Evolutionary conservation across 2,113 vertebrate genomes (phyloP).

Genomic region (Scomber colias): DNA sequence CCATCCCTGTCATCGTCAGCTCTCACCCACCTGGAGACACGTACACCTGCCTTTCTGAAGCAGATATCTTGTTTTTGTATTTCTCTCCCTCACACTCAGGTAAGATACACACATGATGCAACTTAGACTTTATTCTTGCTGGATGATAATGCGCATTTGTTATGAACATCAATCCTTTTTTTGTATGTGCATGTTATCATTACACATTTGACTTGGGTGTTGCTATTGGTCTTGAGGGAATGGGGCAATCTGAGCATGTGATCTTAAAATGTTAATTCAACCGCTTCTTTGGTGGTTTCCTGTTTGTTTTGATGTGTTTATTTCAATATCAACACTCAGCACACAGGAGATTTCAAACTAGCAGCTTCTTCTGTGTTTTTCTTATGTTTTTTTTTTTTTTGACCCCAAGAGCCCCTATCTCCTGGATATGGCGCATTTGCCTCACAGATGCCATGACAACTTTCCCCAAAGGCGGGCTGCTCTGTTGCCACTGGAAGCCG

Average conservation of each 20-base stretch:
- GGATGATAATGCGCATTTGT: background rate
- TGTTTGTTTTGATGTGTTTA: slow-evolving; percentile 34
- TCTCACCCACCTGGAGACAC: slow-evolving; percentile 36
- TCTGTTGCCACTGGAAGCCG: slow-evolving; percentile 43
- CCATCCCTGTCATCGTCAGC: slow-evolving; percentile 28
- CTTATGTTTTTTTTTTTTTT: slow-evolving; percentile 6
- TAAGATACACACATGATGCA: background rate
- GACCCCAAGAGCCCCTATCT: slow-evolving; percentile 47
- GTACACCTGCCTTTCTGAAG: slow-evolving; percentile 36
- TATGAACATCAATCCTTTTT: background rate
- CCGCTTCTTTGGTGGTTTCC: background rate
- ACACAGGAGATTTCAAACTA: slow-evolving; percentile 46
- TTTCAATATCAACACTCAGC: slow-evolving; percentile 17
- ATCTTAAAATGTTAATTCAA: background rate
- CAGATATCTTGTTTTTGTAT: slow-evolving; percentile 13
- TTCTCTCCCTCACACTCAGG: slow-evolving; percentile 1
- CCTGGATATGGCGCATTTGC: slow-evolving; percentile 60
- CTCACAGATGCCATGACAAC: slow-evolving; percentile 64
- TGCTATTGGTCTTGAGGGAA: background rate
- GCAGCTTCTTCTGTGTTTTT: slow-evolving; percentile 47
- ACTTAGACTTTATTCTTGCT: background rate
- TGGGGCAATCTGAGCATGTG: background rate
- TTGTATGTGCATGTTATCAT: background rate
- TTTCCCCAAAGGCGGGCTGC: slow-evolving; percentile 53
- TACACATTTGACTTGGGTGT: background rate